Evolutionary conservation across 2,797 vertebrate species (phyloP).

Genomic region (Pseudocheirus occidentalis): DNA sequence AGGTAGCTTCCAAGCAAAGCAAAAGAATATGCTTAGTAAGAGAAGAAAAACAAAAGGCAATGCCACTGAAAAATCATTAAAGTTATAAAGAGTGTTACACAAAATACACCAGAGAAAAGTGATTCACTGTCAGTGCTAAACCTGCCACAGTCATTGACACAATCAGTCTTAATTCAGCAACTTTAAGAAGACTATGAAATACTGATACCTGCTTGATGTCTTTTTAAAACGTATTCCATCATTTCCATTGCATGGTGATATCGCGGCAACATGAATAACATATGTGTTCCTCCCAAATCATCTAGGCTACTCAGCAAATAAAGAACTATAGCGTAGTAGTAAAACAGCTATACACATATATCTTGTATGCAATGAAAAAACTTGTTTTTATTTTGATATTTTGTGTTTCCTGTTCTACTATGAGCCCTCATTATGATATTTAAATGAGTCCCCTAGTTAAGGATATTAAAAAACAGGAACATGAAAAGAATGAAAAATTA

Average conservation of each 20-base stretch:
- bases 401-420: neutral
- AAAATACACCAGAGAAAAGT: neutral
- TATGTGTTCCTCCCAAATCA: slow-evolving; percentile 36
- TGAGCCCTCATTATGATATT: neutral
- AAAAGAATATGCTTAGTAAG: too few species aligned
- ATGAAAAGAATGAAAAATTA: slow-evolving; percentile 32
- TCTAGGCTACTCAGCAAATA: neutral
- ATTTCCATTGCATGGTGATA: neutral
- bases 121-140: neutral
- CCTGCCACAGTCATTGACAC: neutral
- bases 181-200: neutral
- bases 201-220: neutral
- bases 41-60: neutral
- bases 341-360: slow-evolving; percentile 54
- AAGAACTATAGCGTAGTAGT: slow-evolving; percentile 7
- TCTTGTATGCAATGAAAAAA: slow-evolving; percentile 26
- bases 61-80: neutral
- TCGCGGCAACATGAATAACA: neutral
- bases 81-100: neutral
- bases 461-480: slow-evolving; percentile 7
- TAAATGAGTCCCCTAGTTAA: slow-evolving; percentile 43
- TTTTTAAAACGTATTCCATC: neutral
- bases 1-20: neutral
- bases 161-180: neutral
- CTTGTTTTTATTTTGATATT: slow-evolving; percentile 57